phyloP scores from a whole-genome alignment of 2,888 invertebrate genomes.

The Ophion ellenae region DNA sequence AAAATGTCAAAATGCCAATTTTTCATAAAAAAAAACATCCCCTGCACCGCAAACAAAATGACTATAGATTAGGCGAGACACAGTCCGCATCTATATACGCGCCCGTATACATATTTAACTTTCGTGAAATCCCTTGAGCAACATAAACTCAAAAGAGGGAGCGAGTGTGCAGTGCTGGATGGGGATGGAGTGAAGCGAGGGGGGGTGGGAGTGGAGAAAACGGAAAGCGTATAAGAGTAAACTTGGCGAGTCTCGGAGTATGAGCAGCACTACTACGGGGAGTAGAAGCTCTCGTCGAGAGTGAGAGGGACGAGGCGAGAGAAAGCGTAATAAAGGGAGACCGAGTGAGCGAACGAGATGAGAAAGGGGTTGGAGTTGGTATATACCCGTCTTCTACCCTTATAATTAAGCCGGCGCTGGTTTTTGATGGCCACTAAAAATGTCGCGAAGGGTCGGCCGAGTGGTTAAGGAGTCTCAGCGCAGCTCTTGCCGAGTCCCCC shows the following conservation, averaged over 20 bases:
- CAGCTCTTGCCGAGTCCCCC: conserved; percentile 39
- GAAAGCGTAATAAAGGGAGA: conserved; percentile 45
- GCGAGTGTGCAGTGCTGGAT: neutral
- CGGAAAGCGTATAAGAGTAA: conserved; percentile 16
- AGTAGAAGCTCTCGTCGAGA: conserved; percentile 5
- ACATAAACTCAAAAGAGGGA: conserved; percentile 8
- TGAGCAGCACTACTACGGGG: neutral
- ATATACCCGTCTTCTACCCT: conserved; percentile 65
- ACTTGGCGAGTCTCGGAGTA: neutral
- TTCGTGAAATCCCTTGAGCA: neutral
- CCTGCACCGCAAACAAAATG: too few relatives aligned
- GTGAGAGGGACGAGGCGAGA: conserved; percentile 26
- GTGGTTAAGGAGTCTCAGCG: conserved; percentile 79
- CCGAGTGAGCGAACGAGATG: conserved; percentile 45
- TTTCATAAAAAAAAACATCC: too few relatives aligned
- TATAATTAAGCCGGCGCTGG: conserved; percentile 82
- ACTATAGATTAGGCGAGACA: too few relatives aligned
- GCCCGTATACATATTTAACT: neutral
- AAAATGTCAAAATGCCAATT: too few relatives aligned
- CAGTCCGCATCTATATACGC: neutral
- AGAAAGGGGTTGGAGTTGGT: conserved; percentile 35
- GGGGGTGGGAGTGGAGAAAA: conserved; percentile 37
- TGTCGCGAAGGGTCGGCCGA: conserved; percentile 81
- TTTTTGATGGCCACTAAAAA: conserved; percentile 84
- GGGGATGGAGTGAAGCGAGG: neutral